Evolutionary conservation across 2,797 vertebrate genomes (phyloP).

Genomic region (Dallia pectoralis): DNA sequence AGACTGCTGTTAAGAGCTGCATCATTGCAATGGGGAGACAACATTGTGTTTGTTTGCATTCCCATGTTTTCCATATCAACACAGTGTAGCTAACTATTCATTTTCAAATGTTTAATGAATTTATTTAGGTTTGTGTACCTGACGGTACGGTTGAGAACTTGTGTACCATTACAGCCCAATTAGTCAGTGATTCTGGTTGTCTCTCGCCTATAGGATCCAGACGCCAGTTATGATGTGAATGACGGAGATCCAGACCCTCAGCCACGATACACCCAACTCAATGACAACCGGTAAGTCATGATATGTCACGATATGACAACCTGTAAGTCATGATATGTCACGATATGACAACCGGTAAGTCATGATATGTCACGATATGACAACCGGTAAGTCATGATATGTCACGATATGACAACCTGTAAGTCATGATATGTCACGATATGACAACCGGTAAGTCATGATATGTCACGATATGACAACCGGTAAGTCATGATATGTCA

Average conservation of each 20-base stretch:
- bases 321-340: constrained; percentile 77
- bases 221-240: constrained; percentile 96
- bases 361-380: too few species aligned
- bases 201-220: constrained; percentile 71
- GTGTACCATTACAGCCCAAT: not conserved
- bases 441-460: constrained; percentile 88
- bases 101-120: too few species aligned
- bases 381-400: constrained; percentile 84
- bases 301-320: constrained; percentile 91
- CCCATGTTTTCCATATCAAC: too few species aligned
- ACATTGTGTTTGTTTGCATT: too few species aligned
- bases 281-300: constrained; percentile 88
- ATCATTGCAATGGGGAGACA: too few species aligned
- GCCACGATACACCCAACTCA: constrained; percentile 95
- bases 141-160: too few species aligned
- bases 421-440: too few species aligned
- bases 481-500: constrained; percentile 77
- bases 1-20: too few species aligned
- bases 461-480: too few species aligned
- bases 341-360: constrained; percentile 94
- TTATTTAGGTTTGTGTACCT: too few species aligned
- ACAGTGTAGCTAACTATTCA: too few species aligned
- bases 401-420: constrained; percentile 98
- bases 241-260: constrained; percentile 95
- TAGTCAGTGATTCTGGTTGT: too few species aligned